Percentiles rank a stretch among this genome's conserved stretches.
phyloP scores from a whole-genome alignment of 2,113 vertebrate species.

The Egretta garzetta region DNA sequence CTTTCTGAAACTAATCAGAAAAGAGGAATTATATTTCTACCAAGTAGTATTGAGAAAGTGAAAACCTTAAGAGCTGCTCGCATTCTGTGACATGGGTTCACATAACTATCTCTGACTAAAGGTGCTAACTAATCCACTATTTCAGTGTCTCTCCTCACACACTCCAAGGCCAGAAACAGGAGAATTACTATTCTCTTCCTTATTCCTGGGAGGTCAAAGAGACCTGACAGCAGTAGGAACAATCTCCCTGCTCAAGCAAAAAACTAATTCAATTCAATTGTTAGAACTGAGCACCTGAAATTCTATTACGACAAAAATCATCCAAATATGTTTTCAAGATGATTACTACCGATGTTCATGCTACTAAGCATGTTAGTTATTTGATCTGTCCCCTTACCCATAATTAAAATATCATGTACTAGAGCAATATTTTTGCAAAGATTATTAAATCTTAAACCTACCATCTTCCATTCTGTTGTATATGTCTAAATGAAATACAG shows the following conservation, averaged over 20 bases:
- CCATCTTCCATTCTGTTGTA: conserved; percentile 18
- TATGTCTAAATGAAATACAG: conserved; percentile 59
- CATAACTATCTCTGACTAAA: not conserved
- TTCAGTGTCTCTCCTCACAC: not conserved
- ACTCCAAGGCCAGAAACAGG: not conserved
- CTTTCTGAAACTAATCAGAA: not conserved
- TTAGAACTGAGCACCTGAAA: not conserved
- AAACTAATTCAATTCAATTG: not conserved
- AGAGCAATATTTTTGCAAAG: conserved; percentile 20
- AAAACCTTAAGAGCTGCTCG: not conserved
- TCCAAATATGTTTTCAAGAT: not conserved
- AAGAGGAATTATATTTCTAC: not conserved
- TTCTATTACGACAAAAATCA: not conserved
- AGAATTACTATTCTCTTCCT: not conserved
- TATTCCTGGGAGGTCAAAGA: not conserved
- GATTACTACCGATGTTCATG: not conserved
- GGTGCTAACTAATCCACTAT: not conserved
- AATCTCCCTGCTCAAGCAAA: not conserved
- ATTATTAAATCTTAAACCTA: conserved; percentile 38
- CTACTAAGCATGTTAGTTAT: not conserved
- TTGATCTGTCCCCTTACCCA: not conserved
- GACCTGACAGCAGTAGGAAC: not conserved
- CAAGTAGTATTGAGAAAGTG: not conserved
- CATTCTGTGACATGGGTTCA: not conserved
- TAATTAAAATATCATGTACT: conserved; percentile 32